Percentiles rank a stretch among this genome's conserved stretches.
phyloP scores from a whole-genome alignment of 2,888 invertebrate genomes.

The Sepioteuthis lessoniana region DNA sequence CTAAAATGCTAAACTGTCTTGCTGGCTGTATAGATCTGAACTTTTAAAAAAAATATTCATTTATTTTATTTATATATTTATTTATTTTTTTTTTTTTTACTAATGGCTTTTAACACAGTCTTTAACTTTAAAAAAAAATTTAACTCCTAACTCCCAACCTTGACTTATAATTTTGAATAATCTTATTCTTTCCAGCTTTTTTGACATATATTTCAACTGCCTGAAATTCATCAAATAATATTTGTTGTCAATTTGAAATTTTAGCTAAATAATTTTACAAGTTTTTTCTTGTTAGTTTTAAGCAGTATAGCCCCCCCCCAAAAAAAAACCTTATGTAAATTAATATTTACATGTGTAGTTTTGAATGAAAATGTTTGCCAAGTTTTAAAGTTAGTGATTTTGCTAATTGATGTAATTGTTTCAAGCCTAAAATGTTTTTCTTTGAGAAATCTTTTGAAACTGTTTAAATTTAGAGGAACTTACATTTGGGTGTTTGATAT shows the following conservation, averaged over 20 bases:
- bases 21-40: neutral
- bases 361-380: no score
- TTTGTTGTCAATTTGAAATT: neutral
- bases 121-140: neutral
- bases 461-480: no score
- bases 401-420: no score
- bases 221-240: neutral
- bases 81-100: neutral
- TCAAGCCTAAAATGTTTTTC: no score
- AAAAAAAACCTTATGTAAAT: no score
- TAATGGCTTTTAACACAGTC: neutral
- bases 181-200: neutral
- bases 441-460: no score
- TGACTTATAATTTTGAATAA: neutral
- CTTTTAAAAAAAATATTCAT: neutral
- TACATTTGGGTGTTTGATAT: no score
- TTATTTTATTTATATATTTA: neutral
- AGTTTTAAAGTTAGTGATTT: no score
- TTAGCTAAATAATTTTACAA: no score
- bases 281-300: no score
- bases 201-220: neutral
- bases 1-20: conserved; percentile 40
- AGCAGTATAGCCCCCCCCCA: no score
- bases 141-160: neutral
- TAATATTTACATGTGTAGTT: no score